These are phyloP conservation scores for Pangasius sanitwongsei DNA, from an alignment of 2,797 vertebrate species.

Conservation along the genomic window DNA sequence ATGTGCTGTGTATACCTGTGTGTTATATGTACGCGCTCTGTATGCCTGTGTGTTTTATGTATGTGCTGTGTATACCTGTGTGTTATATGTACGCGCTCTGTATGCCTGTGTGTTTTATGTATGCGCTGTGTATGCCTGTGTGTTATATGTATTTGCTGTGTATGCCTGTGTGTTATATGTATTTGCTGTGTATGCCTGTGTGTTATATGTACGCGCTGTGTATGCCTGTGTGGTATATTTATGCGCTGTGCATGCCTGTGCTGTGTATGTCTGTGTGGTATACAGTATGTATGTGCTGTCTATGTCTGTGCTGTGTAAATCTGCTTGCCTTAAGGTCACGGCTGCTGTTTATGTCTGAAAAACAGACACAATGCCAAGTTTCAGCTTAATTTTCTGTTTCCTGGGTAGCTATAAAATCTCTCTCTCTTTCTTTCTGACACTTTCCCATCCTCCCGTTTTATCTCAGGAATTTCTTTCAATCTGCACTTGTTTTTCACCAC, in stretches of 20 bases:
- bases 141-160: no score
- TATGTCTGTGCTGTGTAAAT: not conserved
- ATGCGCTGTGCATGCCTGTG: not conserved
- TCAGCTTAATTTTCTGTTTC: not conserved
- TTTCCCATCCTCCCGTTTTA: constrained; percentile 30
- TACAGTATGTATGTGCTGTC: not conserved
- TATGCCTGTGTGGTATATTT: not conserved
- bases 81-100: no score
- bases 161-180: not conserved
- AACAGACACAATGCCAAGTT: not conserved
- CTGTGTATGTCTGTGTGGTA: not conserved
- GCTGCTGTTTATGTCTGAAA: no score
- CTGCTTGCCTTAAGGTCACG: not conserved
- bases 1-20: no score
- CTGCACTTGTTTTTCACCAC: constrained; percentile 65
- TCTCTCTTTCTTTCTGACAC: not conserved
- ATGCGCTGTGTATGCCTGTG: no score
- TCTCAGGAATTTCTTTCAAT: constrained; percentile 68
- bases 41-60: no score
- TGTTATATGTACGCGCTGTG: not conserved
- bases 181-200: not conserved
- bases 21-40: no score
- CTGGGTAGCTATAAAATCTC: not conserved
- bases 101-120: no score
- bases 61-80: no score